Percentiles rank a stretch among this genome's conserved stretches.
phyloP scores from a whole-genome alignment of 2,113 vertebrate genomes.

The Proterorhinus semilunaris region DNA sequence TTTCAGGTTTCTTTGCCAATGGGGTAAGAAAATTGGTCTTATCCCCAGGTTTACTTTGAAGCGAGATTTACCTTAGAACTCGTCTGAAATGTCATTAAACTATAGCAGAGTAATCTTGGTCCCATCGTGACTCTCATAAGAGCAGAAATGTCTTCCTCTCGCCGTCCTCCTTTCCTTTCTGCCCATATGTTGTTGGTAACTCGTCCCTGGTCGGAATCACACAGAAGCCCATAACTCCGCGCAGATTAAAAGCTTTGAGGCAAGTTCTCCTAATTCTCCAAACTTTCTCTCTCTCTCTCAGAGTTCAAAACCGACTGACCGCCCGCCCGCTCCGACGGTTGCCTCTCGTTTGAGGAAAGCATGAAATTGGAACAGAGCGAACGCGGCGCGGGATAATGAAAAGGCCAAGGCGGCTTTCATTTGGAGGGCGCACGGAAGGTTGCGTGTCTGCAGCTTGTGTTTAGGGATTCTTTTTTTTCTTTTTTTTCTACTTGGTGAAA shows the following conservation, averaged over 20 bases:
- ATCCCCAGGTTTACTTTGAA: too few relatives aligned
- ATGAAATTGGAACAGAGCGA: constrained; percentile 74
- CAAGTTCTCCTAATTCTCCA: constrained; percentile 62
- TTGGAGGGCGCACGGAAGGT: constrained; percentile 71
- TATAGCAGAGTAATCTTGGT: too few relatives aligned
- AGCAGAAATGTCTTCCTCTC: too few relatives aligned
- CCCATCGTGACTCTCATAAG: too few relatives aligned
- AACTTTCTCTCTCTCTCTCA: constrained; percentile 32
- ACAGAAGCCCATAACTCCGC: constrained; percentile 57
- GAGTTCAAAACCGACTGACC: constrained; percentile 47
- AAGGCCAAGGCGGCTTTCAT: constrained; percentile 66
- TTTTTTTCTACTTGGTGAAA: constrained; percentile 7
- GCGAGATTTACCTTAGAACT: too few relatives aligned
- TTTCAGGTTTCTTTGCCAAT: too few relatives aligned
- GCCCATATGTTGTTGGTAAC: constrained; percentile 57
- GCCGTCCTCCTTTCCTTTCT: background rate
- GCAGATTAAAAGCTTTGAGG: constrained; percentile 72
- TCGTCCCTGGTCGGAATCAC: constrained; percentile 41
- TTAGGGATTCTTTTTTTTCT: constrained; percentile 54
- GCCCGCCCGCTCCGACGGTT: constrained; percentile 51
- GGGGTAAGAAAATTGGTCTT: too few relatives aligned
- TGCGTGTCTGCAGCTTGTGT: constrained; percentile 76
- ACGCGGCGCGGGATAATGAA: constrained; percentile 67
- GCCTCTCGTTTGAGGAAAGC: constrained; percentile 64
- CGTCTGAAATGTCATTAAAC: too few relatives aligned